Conservation (phyloP, 2,888 invertebrate genomes). For the Alentia gelatinosa region DNA sequence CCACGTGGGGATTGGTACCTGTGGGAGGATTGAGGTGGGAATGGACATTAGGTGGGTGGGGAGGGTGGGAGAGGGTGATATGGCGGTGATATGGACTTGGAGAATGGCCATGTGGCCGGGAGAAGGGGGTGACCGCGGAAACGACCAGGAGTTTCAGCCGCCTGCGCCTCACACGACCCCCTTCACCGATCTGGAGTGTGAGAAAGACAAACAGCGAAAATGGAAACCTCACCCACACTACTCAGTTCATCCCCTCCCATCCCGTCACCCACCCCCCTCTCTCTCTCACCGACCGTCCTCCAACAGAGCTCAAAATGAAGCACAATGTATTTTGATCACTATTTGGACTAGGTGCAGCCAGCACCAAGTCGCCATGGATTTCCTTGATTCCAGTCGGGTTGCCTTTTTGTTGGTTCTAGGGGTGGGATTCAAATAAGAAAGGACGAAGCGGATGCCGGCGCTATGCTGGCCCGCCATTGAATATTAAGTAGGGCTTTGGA, state of each 20-base stretch:
- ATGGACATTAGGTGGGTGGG: not conserved
- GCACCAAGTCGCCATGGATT: not conserved
- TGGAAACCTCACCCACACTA: not conserved
- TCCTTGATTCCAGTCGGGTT: not conserved
- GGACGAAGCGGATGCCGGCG: not conserved
- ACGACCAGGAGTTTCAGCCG: no score
- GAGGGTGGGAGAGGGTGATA: not conserved
- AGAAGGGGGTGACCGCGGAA: not conserved
- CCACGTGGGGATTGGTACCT: no score
- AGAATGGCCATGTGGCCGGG: not conserved
- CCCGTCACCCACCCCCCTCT: not conserved
- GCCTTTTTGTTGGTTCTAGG: not conserved
- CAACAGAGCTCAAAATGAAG: not conserved
- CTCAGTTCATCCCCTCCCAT: not conserved
- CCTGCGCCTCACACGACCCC: no score
- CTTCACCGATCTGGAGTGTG: slow-evolving; percentile 1
- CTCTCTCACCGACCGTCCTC: not conserved
- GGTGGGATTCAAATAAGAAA: not conserved
- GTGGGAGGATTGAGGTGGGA: not conserved
- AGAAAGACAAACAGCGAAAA: slow-evolving; percentile 19
- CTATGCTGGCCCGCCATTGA: not conserved
- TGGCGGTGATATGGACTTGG: not conserved
- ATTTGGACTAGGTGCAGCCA: not conserved
- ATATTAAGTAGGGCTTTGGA: not conserved
- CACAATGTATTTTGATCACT: slow-evolving; percentile 10